Evolutionary conservation across 2,113 vertebrate species (phyloP).

Genomic region (Aplodontia rufa): DNA sequence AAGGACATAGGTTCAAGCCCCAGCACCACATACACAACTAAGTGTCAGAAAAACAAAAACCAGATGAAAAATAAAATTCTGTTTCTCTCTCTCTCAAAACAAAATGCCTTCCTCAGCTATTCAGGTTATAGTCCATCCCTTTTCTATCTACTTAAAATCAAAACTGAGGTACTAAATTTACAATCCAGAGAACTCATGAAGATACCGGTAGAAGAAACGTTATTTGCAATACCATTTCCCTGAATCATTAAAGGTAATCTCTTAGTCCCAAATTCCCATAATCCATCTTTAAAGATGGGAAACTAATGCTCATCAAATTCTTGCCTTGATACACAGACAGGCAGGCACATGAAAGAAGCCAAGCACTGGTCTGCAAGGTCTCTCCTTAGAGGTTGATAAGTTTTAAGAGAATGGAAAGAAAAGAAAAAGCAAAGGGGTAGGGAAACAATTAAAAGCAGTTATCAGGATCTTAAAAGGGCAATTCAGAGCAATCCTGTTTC

Average conservation of each 20-base stretch:
- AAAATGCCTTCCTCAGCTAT: too few species aligned
- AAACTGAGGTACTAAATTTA: conserved; percentile 24
- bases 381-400: not conserved
- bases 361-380: not conserved
- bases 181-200: not conserved
- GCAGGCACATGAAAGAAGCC: not conserved
- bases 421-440: not conserved
- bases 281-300: conserved; percentile 1
- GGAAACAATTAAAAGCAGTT: not conserved
- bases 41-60: too few species aligned
- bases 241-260: not conserved
- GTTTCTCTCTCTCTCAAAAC: too few species aligned
- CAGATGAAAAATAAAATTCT: too few species aligned
- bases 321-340: not conserved
- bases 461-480: conserved; percentile 7
- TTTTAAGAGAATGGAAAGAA: not conserved
- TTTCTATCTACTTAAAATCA: conserved; percentile 1
- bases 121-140: not conserved
- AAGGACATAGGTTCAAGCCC: too few species aligned
- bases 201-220: not conserved
- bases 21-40: too few species aligned
- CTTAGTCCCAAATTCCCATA: not conserved
- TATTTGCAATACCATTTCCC: not conserved
- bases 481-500: not conserved
- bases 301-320: conserved; percentile 12